Percentiles rank a stretch among this genome's conserved stretches.
phyloP scores from a whole-genome alignment of 2,888 invertebrate genomes.

The Mellilla xanthometata region DNA sequence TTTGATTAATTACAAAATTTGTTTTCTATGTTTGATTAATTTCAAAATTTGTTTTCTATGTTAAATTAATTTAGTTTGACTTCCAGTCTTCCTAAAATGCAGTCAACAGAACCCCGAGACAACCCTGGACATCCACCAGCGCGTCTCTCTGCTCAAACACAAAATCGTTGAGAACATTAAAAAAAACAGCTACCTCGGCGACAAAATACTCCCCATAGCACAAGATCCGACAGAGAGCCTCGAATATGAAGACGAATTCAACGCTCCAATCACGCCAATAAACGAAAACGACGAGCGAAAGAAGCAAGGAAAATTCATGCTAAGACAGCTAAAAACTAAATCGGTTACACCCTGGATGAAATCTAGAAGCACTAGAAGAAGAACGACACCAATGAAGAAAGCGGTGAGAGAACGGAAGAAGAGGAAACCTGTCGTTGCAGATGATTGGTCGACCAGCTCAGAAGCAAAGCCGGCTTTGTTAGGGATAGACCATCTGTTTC shows the following conservation, averaged over 20 bases:
- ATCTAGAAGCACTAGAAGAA: no score
- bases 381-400: not conserved
- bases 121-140: conserved; percentile 16
- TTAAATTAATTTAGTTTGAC: no score
- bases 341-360: not conserved
- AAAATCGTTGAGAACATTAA: conserved; percentile 28
- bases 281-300: conserved; percentile 35
- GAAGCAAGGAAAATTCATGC: conserved; percentile 24
- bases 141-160: conserved; percentile 31
- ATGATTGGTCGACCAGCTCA: not conserved
- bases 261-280: conserved; percentile 34
- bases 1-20: no score
- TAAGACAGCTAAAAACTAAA: conserved; percentile 25
- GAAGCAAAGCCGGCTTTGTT: not conserved
- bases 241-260: not conserved
- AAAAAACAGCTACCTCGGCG: not conserved
- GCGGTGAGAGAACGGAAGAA: no score
- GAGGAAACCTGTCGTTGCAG: not conserved
- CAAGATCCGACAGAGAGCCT: not conserved
- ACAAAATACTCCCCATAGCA: conserved; percentile 1
- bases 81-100: conserved; percentile 6
- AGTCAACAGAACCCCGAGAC: not conserved
- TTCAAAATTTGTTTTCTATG: no score
- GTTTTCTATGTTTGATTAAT: no score
- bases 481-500: not conserved